A percentile compares a stretch with the other conserved stretches of the same genome.
Evolutionary conservation across 2,888 invertebrate species (phyloP).

Genomic region (Microplitis manilae): DNA sequence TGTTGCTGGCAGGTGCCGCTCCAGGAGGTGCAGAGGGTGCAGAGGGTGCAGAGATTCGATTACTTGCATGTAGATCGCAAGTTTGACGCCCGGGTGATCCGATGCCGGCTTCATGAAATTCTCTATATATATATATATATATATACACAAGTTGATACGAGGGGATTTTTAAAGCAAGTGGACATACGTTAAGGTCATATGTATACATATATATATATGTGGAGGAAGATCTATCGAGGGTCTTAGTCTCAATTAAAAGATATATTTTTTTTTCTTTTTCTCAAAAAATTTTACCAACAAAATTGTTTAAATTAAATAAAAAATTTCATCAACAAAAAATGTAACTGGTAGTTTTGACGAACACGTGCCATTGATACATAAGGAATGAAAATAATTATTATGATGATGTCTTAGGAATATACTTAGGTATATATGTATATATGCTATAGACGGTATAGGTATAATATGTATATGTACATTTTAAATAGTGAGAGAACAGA

Average conservation of each 20-base stretch:
- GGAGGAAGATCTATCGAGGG: background rate
- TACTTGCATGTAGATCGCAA: slow-evolving; percentile 20
- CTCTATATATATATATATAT: background rate
- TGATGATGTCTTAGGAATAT: background rate
- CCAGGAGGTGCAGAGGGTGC: slow-evolving; percentile 43
- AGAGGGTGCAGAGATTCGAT: slow-evolving; percentile 27
- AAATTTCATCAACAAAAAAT: no score
- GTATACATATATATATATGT: background rate
- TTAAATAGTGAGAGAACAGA: slow-evolving; percentile 1
- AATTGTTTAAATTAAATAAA: no score
- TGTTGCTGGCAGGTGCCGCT: slow-evolving; percentile 39
- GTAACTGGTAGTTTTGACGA: no score
- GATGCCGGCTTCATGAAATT: background rate
- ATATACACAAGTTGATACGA: background rate
- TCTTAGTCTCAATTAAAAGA: background rate
- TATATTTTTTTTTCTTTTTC: no score
- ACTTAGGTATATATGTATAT: no score
- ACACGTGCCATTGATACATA: background rate
- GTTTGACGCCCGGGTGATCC: background rate
- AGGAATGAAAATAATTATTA: background rate
- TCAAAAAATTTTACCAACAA: no score
- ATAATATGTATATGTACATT: background rate
- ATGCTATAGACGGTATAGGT: no score
- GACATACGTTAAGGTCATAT: background rate
- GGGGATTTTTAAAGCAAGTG: background rate